These are phyloP conservation scores for Geodia barretti DNA, from an alignment of 37 sponge, comb jelly and placozoan species.

Conservation along the genomic window DNA sequence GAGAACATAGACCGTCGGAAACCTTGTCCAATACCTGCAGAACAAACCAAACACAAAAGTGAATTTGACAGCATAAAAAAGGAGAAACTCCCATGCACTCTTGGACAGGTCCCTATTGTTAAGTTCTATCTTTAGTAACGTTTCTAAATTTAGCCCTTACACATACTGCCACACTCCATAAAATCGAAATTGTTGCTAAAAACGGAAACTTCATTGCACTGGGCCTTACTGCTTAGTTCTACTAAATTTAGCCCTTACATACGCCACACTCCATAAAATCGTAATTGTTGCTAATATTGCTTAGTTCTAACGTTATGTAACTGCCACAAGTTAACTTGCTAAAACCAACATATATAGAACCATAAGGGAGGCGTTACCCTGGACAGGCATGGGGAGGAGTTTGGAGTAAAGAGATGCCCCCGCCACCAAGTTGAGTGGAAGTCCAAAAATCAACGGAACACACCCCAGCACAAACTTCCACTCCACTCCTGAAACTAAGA, in stretches of 20 bases:
- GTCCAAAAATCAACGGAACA: constrained; percentile 45
- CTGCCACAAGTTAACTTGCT: background rate
- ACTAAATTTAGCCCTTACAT: no score
- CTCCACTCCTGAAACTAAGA: constrained; percentile 14
- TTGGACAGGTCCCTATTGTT: no score
- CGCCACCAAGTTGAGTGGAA: constrained; percentile 70
- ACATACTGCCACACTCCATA: no score
- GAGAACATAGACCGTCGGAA: constrained; percentile 77
- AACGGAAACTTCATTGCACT: no score
- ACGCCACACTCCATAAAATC: no score
- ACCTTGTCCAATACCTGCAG: constrained; percentile 85
- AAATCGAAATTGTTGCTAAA: no score
- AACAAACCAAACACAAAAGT: no score
- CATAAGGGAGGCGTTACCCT: constrained; percentile 47
- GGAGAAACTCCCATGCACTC: no score
- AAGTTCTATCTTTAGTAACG: no score
- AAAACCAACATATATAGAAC: background rate
- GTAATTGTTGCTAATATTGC: background rate
- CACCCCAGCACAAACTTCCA: constrained; percentile 44
- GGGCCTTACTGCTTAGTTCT: no score
- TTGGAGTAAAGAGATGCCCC: constrained; percentile 81
- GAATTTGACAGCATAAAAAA: no score
- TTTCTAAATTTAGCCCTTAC: no score
- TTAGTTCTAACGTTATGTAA: background rate
- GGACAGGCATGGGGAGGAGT: constrained; percentile 55